These are phyloP conservation scores for Byasa hedistus DNA, from an alignment of 2,888 invertebrate genomes.

Conservation along the genomic window DNA sequence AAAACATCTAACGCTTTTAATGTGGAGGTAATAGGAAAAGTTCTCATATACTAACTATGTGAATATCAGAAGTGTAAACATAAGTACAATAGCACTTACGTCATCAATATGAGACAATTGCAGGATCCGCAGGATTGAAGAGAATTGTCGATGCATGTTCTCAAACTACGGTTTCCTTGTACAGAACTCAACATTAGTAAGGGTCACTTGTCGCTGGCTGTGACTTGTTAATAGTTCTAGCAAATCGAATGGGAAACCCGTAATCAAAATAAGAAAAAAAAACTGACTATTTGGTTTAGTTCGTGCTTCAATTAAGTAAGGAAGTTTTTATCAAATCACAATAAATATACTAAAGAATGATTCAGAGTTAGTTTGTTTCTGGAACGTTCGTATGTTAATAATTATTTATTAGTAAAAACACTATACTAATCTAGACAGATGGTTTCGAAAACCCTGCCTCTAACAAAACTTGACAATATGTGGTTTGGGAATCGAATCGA, in stretches of 20 bases:
- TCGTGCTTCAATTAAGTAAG: neutral
- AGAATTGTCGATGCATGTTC: neutral
- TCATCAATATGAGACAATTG: neutral
- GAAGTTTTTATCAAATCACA: conserved; percentile 1
- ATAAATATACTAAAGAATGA: neutral
- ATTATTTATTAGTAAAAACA: neutral
- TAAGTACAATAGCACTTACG: neutral
- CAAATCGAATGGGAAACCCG: conserved; percentile 19
- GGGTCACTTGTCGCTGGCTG: neutral
- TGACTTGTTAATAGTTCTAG: neutral
- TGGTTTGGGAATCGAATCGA: no score
- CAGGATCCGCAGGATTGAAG: neutral
- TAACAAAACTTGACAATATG: no score
- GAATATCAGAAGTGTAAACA: neutral
- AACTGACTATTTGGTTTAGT: conserved; percentile 1
- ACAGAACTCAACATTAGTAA: neutral
- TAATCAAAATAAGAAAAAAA: conserved; percentile 13
- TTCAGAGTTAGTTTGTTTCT: neutral
- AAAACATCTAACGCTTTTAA: neutral
- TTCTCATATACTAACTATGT: neutral
- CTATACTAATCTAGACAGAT: no score
- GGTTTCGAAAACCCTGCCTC: no score
- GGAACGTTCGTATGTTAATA: neutral
- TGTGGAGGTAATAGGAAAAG: neutral
- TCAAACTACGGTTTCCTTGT: neutral